These are phyloP conservation scores for Drosophila colorata DNA, from an alignment of 2,888 invertebrate species.

Conservation along the genomic window DNA sequence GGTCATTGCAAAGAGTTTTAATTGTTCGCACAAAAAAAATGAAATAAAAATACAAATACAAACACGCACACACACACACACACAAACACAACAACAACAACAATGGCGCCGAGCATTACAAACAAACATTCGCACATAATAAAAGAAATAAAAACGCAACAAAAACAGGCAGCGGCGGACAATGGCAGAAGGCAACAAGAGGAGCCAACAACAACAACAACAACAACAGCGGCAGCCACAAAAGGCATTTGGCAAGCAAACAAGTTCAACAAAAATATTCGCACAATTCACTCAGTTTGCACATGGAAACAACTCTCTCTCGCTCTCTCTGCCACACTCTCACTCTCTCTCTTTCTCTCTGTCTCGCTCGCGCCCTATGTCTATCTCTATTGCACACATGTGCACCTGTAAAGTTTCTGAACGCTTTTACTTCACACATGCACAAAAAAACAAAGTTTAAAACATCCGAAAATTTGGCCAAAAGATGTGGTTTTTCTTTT, in stretches of 20 bases:
- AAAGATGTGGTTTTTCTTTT: no score
- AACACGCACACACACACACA: conserved; percentile 33
- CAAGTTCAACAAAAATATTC: conserved; percentile 63
- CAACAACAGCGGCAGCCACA: conserved; percentile 29
- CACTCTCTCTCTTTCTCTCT: neutral
- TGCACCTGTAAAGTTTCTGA: conserved; percentile 46
- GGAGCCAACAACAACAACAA: conserved; percentile 49
- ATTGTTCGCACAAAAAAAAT: conserved; percentile 82
- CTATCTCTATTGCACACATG: conserved; percentile 20
- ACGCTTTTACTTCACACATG: conserved; percentile 14
- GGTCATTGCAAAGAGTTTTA: conserved; percentile 85
- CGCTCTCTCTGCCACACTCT: conserved; percentile 2
- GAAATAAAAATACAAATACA: conserved; percentile 62
- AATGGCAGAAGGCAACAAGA: conserved; percentile 59
- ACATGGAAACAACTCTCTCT: conserved; percentile 15
- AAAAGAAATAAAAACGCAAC: conserved; percentile 80
- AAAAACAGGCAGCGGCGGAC: conserved; percentile 57
- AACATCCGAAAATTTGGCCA: neutral
- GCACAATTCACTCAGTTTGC: conserved; percentile 51
- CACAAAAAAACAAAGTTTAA: neutral
- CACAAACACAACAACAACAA: conserved; percentile 36
- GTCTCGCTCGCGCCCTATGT: neutral
- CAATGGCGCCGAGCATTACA: conserved; percentile 75
- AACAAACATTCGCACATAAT: conserved; percentile 80
- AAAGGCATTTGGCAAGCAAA: conserved; percentile 64